These are phyloP conservation scores for Toxonevra muliebris DNA, from an alignment of 2,888 invertebrate genomes.

Conservation along the genomic window DNA sequence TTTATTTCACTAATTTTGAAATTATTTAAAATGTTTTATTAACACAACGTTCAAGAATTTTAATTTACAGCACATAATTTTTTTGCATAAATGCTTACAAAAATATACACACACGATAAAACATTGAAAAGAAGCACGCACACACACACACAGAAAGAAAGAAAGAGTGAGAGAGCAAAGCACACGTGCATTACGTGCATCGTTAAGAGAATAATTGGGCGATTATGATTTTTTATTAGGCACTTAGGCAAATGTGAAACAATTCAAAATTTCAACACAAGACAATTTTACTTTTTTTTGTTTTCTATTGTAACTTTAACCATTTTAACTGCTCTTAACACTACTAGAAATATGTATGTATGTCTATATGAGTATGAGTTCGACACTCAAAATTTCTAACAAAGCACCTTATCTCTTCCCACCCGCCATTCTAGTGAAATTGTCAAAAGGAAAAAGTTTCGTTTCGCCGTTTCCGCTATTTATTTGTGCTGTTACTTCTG, in stretches of 20 bases:
- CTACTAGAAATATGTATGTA: too few species aligned
- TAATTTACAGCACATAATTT: not conserved
- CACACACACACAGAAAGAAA: not conserved
- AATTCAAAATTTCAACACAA: constrained; percentile 29
- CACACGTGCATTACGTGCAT: constrained; percentile 35
- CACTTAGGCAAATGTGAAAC: constrained; percentile 40
- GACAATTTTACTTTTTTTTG: not conserved
- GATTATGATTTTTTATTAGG: constrained; percentile 45
- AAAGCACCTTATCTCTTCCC: too few species aligned
- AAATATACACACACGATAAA: constrained; percentile 12
- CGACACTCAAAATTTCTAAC: too few species aligned
- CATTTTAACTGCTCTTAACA: too few species aligned
- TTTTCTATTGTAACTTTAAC: not conserved
- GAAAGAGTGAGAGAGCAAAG: not conserved
- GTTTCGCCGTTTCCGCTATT: not conserved
- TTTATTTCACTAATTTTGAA: too few species aligned
- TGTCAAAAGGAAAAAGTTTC: too few species aligned
- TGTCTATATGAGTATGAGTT: too few species aligned
- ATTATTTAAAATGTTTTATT: too few species aligned
- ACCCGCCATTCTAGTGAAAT: too few species aligned
- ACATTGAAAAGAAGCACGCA: too few species aligned
- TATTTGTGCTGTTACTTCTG: not conserved
- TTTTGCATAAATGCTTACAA: not conserved
- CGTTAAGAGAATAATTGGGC: constrained; percentile 43
- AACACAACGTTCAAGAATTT: not conserved